phyloP scores from a whole-genome alignment of 2,797 vertebrate species.

The Aulostomus chinensis region DNA sequence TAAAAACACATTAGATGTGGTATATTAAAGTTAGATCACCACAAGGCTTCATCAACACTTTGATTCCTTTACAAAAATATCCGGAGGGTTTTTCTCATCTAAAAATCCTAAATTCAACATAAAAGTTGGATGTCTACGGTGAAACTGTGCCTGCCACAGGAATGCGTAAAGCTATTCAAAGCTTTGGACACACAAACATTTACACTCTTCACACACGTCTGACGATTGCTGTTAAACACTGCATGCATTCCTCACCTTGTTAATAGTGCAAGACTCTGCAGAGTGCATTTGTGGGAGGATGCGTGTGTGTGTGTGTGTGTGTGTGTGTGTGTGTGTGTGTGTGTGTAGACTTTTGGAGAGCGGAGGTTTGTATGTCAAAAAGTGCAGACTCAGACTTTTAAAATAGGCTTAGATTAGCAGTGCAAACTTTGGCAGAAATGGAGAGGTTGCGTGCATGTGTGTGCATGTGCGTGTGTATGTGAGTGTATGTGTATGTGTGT shows the following conservation, averaged over 20 bases:
- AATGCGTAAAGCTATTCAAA: slow-evolving; percentile 23
- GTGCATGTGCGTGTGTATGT: neutral
- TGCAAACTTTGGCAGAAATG: slow-evolving; percentile 18
- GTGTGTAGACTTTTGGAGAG: slow-evolving; percentile 13
- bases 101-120: neutral
- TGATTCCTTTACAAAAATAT: neutral
- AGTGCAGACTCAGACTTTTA: slow-evolving; percentile 39
- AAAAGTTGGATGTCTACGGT: neutral
- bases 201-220: slow-evolving; percentile 46
- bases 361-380: too few relatives aligned
- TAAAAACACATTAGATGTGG: slow-evolving; percentile 10
- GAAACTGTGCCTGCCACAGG: slow-evolving; percentile 10
- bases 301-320: slow-evolving; percentile 9
- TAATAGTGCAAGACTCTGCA: slow-evolving; percentile 45
- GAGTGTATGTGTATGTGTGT: too few relatives aligned
- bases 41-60: slow-evolving; percentile 1
- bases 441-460: neutral
- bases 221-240: slow-evolving; percentile 50
- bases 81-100: neutral
- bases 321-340: slow-evolving; percentile 10
- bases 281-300: too few relatives aligned
- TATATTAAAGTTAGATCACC: slow-evolving; percentile 15
- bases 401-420: slow-evolving; percentile 41
- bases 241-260: slow-evolving; percentile 70
- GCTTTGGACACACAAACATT: slow-evolving; percentile 24